Base-by-base conservation (phyloP, 2,888 invertebrate species). In the Zaprionus lineosus region DNA sequence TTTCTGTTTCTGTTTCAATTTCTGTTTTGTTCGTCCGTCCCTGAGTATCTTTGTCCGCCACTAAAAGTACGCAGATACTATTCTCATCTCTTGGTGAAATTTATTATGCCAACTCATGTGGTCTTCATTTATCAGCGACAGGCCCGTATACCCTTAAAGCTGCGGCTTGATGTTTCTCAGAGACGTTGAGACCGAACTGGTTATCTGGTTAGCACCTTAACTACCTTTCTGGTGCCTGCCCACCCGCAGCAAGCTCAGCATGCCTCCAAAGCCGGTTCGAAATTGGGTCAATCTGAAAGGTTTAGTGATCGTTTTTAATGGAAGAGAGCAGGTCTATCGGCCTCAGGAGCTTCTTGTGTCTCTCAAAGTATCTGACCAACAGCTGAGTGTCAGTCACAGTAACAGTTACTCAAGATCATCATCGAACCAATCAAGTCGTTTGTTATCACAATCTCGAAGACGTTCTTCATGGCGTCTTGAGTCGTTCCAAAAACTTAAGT, bases 221-320 rank as follows among this genome's bases (percentile, higher is more conserved):
- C 31, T 24, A 34, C 39, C 48, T 44, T 48, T 56, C 53, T 24
- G 37, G 2, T 7, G 21, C 31, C 41, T 50, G 16, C 15, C 58
- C 58, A 44, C 39, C 44, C 47, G 51, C 8, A 36, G 14, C 36
- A 15, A 14, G 43, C 41, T 16, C 41, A 21, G 34, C 28, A 15
- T 11, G 24, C 33, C 16, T 47, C 51, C 36, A 47, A 43, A 84
- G 79, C 81, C 83, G 83, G 81, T 84, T 84, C 59, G 29, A 50
- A 81, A 82, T 62, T 82, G 62, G 81, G 81, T 81, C 81, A 84
- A 74, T 82, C 73, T 58, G 75, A 82, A 81, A 82, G 83, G 84
- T 84, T 84, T 82, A 59, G 55, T 76, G 78, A 83, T 78, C 84
- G 77, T 51, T 65, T 81, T 83, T 84, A 65, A 76, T 64, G 56